A percentile compares a stretch with the other conserved stretches of the same genome.
These are phyloP conservation scores for Ypsolopha scabrella DNA, from an alignment of 2,888 invertebrate genomes.

Conservation along the genomic window DNA sequence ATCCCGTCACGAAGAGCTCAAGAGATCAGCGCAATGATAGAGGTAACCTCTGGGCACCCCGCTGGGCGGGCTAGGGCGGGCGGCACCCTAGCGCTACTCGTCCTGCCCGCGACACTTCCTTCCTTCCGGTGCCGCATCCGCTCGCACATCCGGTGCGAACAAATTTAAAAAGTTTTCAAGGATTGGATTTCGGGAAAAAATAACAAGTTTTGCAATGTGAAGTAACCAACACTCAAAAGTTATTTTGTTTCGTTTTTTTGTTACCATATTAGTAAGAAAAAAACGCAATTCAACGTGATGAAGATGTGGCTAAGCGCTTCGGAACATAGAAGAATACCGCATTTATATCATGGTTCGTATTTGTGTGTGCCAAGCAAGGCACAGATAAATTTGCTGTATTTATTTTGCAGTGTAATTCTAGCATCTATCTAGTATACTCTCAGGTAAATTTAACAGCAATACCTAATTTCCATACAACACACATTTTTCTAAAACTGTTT, in stretches of 20 bases:
- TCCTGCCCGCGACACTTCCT: constrained; percentile 14
- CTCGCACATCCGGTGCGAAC: constrained; percentile 36
- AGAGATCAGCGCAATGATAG: background rate
- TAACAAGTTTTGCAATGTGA: background rate
- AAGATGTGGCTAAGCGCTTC: constrained; percentile 55
- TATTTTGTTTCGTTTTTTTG: too few species aligned
- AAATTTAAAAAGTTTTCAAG: background rate
- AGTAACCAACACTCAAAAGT: background rate
- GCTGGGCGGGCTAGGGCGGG: constrained; percentile 6
- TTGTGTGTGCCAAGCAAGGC: constrained; percentile 5
- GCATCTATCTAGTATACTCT: too few species aligned
- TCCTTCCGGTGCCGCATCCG: constrained; percentile 53
- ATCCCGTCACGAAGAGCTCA: background rate
- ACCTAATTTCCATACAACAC: too few species aligned
- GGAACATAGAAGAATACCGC: constrained; percentile 50
- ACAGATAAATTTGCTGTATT: background rate
- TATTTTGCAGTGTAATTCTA: background rate
- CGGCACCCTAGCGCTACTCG: constrained; percentile 26
- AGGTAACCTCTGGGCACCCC: background rate
- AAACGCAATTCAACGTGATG: background rate
- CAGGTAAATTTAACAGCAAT: too few species aligned
- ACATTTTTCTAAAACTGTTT: background rate
- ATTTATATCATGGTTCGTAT: constrained; percentile 42
- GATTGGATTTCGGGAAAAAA: too few species aligned
- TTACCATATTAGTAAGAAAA: too few species aligned